phyloP scores from a whole-genome alignment of 2,888 invertebrate genomes.

The Cataglyphis livida region DNA sequence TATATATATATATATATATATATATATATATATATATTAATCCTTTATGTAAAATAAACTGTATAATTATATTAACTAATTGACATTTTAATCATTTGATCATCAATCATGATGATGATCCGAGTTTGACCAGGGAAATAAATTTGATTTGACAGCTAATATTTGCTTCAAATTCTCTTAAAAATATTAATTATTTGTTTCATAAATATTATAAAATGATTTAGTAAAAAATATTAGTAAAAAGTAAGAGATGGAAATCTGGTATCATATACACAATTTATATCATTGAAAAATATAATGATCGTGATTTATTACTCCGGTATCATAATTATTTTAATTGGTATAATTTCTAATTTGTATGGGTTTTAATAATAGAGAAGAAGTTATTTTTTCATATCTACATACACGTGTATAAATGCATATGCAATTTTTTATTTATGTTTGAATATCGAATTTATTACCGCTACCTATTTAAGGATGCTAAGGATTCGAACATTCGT shows the following conservation, averaged over 20 bases:
- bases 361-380: neutral
- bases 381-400: neutral
- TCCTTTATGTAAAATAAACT: neutral
- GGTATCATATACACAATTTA: neutral
- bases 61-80: neutral
- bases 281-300: neutral
- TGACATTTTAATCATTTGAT: neutral
- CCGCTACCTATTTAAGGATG: constrained; percentile 11
- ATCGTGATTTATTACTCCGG: neutral
- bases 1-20: too few relatives aligned
- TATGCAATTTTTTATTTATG: neutral
- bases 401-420: neutral
- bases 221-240: neutral
- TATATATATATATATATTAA: neutral
- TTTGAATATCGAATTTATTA: neutral
- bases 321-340: neutral
- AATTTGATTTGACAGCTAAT: neutral
- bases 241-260: neutral
- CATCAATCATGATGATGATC: neutral
- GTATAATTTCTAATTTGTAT: neutral
- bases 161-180: neutral
- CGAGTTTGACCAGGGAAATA: constrained; percentile 1
- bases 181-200: neutral
- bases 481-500: constrained; percentile 3
- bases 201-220: neutral